phyloP scores from a whole-genome alignment of 2,888 invertebrate genomes.

The Agrochola circellaris region DNA sequence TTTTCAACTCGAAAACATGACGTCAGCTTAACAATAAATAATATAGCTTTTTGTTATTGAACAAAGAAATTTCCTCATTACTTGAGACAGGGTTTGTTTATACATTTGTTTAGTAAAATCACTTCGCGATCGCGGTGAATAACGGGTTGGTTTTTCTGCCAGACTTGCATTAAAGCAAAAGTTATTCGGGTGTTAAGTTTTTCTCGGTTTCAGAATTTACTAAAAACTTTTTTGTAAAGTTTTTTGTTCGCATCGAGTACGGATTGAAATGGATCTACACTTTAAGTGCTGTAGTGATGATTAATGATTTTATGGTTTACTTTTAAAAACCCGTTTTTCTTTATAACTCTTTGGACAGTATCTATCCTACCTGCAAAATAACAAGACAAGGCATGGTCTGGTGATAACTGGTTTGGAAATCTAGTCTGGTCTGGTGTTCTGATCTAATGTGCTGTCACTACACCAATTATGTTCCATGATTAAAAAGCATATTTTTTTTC shows the following conservation, averaged over 20 bases:
- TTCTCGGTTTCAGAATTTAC: constrained; percentile 47
- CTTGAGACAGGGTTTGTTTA: constrained; percentile 62
- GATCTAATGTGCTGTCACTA: not conserved
- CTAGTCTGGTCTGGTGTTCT: no score
- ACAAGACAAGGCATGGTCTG: not conserved
- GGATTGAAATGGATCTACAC: not conserved
- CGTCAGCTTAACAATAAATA: constrained; percentile 56
- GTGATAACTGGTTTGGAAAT: not conserved
- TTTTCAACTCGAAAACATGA: constrained; percentile 56
- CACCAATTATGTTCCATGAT: not conserved
- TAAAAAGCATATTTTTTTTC: no score
- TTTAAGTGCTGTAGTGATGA: not conserved
- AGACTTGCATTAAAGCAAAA: constrained; percentile 69
- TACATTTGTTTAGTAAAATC: constrained; percentile 60
- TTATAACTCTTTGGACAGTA: not conserved
- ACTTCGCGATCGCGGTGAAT: constrained; percentile 28
- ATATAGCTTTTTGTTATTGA: constrained; percentile 38
- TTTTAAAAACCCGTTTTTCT: not conserved
- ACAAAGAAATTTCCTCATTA: constrained; percentile 71
- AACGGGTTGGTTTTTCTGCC: constrained; percentile 58
- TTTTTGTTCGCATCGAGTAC: constrained; percentile 5
- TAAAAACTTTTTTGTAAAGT: constrained; percentile 17
- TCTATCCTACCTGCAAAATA: not conserved
- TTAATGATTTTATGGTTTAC: no score
- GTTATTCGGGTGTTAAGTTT: constrained; percentile 50